phyloP scores from a whole-genome alignment of 2,113 vertebrate species.

The Albula goreensis region DNA sequence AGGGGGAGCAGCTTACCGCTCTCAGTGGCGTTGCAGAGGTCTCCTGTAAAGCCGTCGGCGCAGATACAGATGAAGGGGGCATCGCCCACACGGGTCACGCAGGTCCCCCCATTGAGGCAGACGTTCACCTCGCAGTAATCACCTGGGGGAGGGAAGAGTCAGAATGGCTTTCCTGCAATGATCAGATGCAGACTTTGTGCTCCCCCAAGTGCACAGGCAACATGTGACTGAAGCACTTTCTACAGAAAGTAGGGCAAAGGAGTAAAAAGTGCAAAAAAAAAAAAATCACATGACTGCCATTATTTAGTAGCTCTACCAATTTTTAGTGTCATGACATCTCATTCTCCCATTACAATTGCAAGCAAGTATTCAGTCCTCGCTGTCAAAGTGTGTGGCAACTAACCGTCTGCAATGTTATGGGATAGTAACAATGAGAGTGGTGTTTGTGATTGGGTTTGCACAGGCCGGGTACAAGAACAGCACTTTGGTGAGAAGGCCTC shows the following conservation, averaged over 20 bases:
- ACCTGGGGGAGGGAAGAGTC: constrained; percentile 60
- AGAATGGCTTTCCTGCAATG: neutral
- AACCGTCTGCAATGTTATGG: neutral
- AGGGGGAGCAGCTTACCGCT: constrained; percentile 64
- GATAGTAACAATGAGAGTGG: neutral
- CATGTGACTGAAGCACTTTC: too few species aligned
- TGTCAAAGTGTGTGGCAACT: neutral
- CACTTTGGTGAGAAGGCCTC: neutral
- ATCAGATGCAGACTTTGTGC: too few species aligned
- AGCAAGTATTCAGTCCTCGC: too few species aligned
- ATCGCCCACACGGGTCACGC: constrained; percentile 67
- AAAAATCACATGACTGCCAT: too few species aligned
- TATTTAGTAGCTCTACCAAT: too few species aligned
- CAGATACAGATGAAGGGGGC: constrained; percentile 85
- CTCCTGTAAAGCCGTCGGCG: constrained; percentile 80
- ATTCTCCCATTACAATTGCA: too few species aligned
- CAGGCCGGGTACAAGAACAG: neutral
- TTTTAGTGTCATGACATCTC: too few species aligned
- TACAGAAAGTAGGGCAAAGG: too few species aligned
- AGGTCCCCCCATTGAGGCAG: constrained; percentile 89
- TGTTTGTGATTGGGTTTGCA: neutral
- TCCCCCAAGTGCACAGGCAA: too few species aligned
- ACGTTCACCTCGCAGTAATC: constrained; percentile 80
- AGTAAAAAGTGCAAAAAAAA: too few species aligned
- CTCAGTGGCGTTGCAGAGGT: constrained; percentile 84